A percentile compares a stretch with the other conserved stretches of the same genome.
Conservation (phyloP, 2,797 vertebrate species). For the Sebastes dallii region DNA sequence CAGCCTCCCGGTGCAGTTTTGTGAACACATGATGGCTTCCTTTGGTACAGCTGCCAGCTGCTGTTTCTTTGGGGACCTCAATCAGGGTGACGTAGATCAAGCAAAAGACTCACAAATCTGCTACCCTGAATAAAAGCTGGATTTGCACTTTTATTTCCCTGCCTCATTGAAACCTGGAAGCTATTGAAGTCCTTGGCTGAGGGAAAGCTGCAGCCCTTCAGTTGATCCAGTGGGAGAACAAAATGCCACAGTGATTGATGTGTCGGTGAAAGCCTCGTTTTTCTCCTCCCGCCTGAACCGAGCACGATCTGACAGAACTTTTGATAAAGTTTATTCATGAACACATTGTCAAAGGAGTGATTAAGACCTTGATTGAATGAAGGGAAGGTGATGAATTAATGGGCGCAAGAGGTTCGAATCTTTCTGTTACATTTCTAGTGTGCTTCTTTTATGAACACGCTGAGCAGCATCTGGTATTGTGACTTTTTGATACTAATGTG, state of each 20-base stretch:
- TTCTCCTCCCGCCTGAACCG: slow-evolving; percentile 21
- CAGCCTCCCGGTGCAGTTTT: slow-evolving; percentile 58
- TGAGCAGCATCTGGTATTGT: slow-evolving; percentile 45
- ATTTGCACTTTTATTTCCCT: slow-evolving; percentile 76
- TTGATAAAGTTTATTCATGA: slow-evolving; percentile 47
- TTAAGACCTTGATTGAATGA: slow-evolving; percentile 12
- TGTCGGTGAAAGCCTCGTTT: slow-evolving; percentile 49
- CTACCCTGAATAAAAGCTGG: slow-evolving; percentile 70
- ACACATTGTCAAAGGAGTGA: slow-evolving; percentile 13
- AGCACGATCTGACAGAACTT: slow-evolving; percentile 35
- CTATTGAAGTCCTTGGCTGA: slow-evolving; percentile 68
- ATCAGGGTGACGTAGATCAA: slow-evolving; percentile 71
- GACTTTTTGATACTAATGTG: slow-evolving; percentile 47
- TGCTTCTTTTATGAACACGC: not conserved
- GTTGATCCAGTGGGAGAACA: slow-evolving; percentile 53
- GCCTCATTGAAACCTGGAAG: slow-evolving; percentile 71
- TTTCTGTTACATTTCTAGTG: slow-evolving; percentile 8
- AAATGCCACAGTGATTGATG: slow-evolving; percentile 67
- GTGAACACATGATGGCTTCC: slow-evolving; percentile 61
- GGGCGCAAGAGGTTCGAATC: not conserved
- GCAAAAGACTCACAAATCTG: slow-evolving; percentile 71
- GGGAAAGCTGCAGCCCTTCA: slow-evolving; percentile 49
- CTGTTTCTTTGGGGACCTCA: slow-evolving; percentile 71
- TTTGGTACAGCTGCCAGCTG: slow-evolving; percentile 70
- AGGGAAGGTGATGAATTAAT: slow-evolving; percentile 11